Conservation (phyloP, 2,888 invertebrate genomes). For the Mimumesa dahlbomi region DNA sequence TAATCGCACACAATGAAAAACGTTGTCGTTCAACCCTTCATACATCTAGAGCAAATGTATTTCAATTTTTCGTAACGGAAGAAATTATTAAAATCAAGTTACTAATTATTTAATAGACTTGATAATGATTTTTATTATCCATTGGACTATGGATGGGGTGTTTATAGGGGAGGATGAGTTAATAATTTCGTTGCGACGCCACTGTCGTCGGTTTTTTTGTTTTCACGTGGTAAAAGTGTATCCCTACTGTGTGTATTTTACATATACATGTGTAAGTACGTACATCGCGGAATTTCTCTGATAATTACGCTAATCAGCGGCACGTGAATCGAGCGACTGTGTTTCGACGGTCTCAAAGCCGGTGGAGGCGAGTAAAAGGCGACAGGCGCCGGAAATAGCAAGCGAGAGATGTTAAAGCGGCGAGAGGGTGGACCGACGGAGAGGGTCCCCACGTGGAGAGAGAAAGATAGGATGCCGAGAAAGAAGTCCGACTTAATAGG, state of each 20-base stretch:
- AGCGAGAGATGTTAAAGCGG: constrained; percentile 53
- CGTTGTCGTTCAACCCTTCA: neutral
- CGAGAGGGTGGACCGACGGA: constrained; percentile 28
- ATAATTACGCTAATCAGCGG: constrained; percentile 79
- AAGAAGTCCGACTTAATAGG: constrained; percentile 76
- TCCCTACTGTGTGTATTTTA: too few species aligned
- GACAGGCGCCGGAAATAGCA: constrained; percentile 68
- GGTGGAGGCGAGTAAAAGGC: constrained; percentile 51
- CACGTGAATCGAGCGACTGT: constrained; percentile 74
- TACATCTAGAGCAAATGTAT: too few species aligned
- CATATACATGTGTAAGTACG: too few species aligned
- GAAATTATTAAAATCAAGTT: too few species aligned
- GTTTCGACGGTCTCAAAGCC: constrained; percentile 61
- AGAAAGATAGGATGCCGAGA: constrained; percentile 64
- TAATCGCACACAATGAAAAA: constrained; percentile 59
- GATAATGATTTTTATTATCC: too few species aligned
- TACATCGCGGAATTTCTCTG: constrained; percentile 43
- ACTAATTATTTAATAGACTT: too few species aligned
- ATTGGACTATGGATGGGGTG: too few species aligned
- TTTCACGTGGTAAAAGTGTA: too few species aligned
- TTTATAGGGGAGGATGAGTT: too few species aligned
- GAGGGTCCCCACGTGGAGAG: constrained; percentile 28
- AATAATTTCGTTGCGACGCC: too few species aligned
- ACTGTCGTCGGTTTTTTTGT: too few species aligned
- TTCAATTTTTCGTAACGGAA: too few species aligned